These are phyloP conservation scores for Caretta caretta DNA, from an alignment of 2,113 vertebrate genomes.

Conservation along the genomic window DNA sequence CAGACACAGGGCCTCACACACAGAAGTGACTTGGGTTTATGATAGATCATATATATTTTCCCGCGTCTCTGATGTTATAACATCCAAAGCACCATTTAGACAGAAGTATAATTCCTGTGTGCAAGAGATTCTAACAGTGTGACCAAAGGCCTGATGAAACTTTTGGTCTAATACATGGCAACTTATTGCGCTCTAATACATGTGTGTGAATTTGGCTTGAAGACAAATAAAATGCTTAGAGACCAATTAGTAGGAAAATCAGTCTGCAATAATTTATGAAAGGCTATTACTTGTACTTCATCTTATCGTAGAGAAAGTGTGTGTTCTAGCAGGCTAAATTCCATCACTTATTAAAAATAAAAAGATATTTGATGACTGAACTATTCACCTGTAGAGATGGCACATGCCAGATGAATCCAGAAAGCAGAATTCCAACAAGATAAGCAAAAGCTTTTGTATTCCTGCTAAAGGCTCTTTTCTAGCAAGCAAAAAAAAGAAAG, in stretches of 20 bases:
- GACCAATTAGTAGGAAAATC: conserved; percentile 8
- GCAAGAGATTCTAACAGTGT: background rate
- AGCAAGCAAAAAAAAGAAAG: background rate
- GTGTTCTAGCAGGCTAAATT: background rate
- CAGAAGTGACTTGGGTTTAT: background rate
- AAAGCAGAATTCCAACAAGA: background rate
- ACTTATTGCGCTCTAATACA: background rate
- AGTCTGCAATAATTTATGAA: background rate
- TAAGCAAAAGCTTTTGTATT: background rate
- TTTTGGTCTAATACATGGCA: background rate
- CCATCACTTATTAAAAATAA: background rate
- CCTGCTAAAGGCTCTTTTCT: background rate
- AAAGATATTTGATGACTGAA: background rate
- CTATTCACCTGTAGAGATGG: background rate
- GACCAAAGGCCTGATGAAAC: background rate
- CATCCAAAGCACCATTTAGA: background rate
- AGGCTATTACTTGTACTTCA: background rate
- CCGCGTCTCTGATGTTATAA: background rate
- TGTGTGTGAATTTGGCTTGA: background rate
- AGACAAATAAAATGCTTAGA: conserved; percentile 5
- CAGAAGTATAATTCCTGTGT: background rate
- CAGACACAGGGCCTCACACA: background rate
- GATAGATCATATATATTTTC: background rate
- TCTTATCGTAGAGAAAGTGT: background rate
- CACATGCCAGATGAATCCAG: background rate